A percentile compares a stretch with the other conserved stretches of the same genome.
phyloP scores from a whole-genome alignment of 2,797 vertebrate genomes.

The Melanotaenia trifasciata region DNA sequence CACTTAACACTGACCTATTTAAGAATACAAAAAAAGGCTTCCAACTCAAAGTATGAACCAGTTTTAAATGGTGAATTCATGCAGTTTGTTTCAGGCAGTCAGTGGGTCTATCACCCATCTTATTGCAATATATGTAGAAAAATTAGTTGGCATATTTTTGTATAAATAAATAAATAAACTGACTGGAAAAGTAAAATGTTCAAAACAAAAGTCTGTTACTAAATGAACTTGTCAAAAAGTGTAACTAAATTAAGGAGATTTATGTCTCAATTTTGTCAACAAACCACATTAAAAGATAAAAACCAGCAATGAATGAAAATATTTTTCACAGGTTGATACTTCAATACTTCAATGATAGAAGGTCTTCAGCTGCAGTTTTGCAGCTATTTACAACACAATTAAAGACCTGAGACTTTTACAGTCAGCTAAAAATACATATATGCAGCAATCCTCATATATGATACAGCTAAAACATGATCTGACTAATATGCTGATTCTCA shows the following conservation, averaged over 20 bases:
- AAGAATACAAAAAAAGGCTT: too few relatives aligned
- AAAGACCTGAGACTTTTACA: background rate
- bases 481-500: constrained; percentile 27
- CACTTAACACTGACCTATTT: too few relatives aligned
- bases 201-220: too few relatives aligned
- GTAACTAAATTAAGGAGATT: too few relatives aligned
- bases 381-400: background rate
- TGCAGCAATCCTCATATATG: constrained; percentile 29
- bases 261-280: background rate
- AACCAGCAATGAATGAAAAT: background rate
- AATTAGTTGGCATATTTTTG: too few relatives aligned
- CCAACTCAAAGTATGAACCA: too few relatives aligned
- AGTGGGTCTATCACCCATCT: too few relatives aligned
- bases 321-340: background rate
- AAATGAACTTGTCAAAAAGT: too few relatives aligned
- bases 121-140: too few relatives aligned
- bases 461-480: constrained; percentile 34
- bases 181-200: background rate
- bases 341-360: background rate
- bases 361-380: background rate
- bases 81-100: too few relatives aligned
- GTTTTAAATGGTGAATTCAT: too few relatives aligned
- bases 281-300: background rate
- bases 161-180: background rate
- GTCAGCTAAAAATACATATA: constrained; percentile 21